Conservation (phyloP, 2,113 vertebrate species). For the Leucoraja erinaceus region DNA sequence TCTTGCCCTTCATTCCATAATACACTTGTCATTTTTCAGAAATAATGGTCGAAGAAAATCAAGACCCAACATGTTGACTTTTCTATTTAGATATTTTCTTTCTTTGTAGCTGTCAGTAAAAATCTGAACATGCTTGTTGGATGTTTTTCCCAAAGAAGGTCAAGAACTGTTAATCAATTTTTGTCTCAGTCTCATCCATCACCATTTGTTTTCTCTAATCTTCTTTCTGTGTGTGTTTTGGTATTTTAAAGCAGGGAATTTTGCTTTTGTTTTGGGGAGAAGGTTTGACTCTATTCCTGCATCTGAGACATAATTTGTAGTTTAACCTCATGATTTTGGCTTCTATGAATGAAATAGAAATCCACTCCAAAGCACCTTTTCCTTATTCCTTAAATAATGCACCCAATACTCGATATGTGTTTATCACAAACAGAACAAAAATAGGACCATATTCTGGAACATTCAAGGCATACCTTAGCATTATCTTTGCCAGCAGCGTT, state of each 20-base stretch:
- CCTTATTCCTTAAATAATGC: neutral
- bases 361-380: neutral
- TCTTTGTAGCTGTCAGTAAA: neutral
- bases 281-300: neutral
- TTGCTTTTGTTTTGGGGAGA: neutral
- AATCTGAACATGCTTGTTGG: neutral
- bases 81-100: neutral
- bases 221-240: neutral
- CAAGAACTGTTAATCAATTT: neutral
- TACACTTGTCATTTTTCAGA: neutral
- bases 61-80: neutral
- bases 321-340: neutral
- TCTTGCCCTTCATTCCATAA: neutral
- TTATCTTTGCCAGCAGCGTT: constrained; percentile 26
- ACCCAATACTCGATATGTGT: neutral
- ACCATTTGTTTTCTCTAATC: neutral
- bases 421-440: constrained; percentile 1
- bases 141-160: neutral
- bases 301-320: neutral
- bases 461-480: neutral
- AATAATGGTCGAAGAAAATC: neutral
- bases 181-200: neutral
- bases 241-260: neutral
- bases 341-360: neutral
- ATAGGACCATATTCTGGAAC: constrained; percentile 12